Evolutionary conservation across 2,888 invertebrate species (phyloP), one percentile per base, ranked within the genome.

Genomic region (Neria commutata): DNA sequence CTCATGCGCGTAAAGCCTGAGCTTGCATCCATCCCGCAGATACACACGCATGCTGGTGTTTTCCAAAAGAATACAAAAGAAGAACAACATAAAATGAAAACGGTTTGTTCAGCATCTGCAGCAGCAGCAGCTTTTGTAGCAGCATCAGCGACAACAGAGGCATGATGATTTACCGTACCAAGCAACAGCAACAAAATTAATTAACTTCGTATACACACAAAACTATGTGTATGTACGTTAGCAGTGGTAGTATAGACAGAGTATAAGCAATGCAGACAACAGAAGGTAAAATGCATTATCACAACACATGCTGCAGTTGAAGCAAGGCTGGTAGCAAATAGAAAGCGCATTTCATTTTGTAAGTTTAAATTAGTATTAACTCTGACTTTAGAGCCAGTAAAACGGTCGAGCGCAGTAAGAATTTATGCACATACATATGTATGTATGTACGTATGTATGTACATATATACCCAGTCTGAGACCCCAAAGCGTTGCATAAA

Each of bases 111-210:
- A 11, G 37, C 53, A 26, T 19, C 11, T 10, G 33, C 40, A 40
- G 23, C 23, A 40, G 16, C n/a, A 45, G 21, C 53, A 45, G 33
- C 53, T 45, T 49, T 29, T 59, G 60, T 21, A 24, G 26, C 40
- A 21, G 16, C 37, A 51, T n/a, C n/a, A 21, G n/a, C 51, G 19
- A 21, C 50, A 34, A 23, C 34, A 33, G 3, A 24, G 8, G 25
- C 33, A 50, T 33, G 67, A 72, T 72, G 73, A 73, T 72, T 72
- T 72, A 73, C 72, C 72, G 71, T 72, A 73, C 71, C 67, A 54
- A 71, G 68, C 71, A 73, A 73, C n/a, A n/a, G n/a, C 72, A 70
- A 73, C 72, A 74, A 73, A 73, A 73, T 73, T 73, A 73, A 73
- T 73, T 72, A 73, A 70, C 73, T 71, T 67, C 66, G 66, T 66